Conservation (phyloP, 2,113 vertebrate species). For the Thoracochromis brauschi region DNA sequence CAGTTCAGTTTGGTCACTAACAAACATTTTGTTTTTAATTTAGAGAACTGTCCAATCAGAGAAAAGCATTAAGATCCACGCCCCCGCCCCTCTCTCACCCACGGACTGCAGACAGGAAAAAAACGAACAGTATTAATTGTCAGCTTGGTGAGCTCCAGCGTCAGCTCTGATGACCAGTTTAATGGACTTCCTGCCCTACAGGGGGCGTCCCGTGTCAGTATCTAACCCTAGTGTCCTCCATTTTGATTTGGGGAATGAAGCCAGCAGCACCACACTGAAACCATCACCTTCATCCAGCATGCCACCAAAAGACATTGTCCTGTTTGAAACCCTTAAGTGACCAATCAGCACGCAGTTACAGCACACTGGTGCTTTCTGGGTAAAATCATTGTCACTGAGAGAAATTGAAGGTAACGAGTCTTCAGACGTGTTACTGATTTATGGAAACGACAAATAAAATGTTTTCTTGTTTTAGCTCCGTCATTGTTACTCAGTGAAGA, state of each 20-base stretch:
- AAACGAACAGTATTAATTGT: accelerated
- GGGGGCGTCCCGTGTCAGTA: neutral
- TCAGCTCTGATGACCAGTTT: neutral
- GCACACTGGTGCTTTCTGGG: neutral
- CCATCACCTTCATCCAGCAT: neutral
- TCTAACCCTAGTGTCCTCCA: neutral
- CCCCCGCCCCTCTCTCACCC: neutral
- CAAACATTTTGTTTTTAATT: neutral
- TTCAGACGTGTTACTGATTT: neutral
- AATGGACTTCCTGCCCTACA: neutral
- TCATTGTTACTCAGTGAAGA: neutral
- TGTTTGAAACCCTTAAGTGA: neutral
- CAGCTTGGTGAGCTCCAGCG: neutral
- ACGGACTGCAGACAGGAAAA: neutral
- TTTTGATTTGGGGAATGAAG: neutral
- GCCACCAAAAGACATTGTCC: neutral
- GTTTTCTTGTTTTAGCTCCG: neutral
- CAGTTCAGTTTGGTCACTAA: neutral
- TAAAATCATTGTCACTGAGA: neutral
- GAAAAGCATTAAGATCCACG: neutral
- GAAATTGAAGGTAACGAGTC: neutral
- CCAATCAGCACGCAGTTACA: neutral
- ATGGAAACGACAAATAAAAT: neutral
- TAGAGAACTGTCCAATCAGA: neutral
- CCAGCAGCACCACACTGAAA: neutral